Conservation (phyloP, 2,113 vertebrate species). For the Lathamus discolor region DNA sequence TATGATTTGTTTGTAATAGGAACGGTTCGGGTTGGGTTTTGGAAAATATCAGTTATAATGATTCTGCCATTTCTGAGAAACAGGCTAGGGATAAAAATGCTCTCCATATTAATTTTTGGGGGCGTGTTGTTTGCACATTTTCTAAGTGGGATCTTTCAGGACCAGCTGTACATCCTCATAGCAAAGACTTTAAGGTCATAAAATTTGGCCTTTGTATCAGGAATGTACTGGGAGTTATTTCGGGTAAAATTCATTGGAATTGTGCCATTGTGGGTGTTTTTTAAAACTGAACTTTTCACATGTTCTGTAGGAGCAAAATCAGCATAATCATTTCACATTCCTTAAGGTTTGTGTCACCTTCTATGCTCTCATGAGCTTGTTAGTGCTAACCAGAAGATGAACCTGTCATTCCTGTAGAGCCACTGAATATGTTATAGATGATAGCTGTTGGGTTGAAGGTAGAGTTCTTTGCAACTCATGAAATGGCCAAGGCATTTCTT, state of each 20-base stretch:
- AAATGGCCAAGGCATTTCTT: neutral
- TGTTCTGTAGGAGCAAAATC: neutral
- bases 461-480: neutral
- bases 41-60: neutral
- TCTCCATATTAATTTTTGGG: neutral
- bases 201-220: neutral
- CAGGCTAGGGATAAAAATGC: neutral
- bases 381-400: neutral
- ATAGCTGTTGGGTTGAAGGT: neutral
- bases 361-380: neutral
- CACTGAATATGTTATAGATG: neutral
- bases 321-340: neutral
- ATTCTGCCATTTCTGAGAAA: neutral
- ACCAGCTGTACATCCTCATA: neutral
- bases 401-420: neutral
- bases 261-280: neutral
- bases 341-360: neutral
- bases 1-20: neutral
- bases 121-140: neutral
- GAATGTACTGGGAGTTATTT: neutral
- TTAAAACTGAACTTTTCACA: neutral
- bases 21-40: neutral
- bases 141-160: neutral
- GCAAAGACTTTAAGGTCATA: neutral
- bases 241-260: neutral